Percentiles rank a stretch among this genome's conserved stretches.
phyloP scores from a whole-genome alignment of 2,797 vertebrate species.

The Champsocephalus esox region DNA sequence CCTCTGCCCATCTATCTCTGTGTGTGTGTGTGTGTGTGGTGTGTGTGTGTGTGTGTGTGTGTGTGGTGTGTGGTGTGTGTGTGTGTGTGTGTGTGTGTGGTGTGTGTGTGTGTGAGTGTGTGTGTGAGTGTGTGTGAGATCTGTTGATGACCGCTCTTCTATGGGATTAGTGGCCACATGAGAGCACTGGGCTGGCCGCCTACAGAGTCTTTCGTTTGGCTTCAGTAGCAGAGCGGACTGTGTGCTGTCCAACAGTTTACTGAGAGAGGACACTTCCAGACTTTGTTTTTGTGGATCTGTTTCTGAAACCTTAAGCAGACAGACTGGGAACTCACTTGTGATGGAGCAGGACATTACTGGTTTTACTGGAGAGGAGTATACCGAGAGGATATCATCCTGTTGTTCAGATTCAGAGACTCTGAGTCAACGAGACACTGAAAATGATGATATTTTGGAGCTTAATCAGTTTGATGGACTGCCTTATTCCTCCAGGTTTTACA shows the following conservation, averaged over 20 bases:
- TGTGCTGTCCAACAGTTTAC: slow-evolving; percentile 57
- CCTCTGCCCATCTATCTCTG: slow-evolving; percentile 40
- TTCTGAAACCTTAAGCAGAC: slow-evolving; percentile 47
- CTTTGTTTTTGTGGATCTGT: slow-evolving; percentile 46
- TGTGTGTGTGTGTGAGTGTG: slow-evolving; percentile 27
- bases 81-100: not conserved
- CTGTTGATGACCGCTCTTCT: slow-evolving; percentile 65
- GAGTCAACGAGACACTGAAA: slow-evolving; percentile 72
- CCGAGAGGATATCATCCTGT: slow-evolving; percentile 45
- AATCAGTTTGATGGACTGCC: slow-evolving; percentile 95
- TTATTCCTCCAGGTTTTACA: slow-evolving; percentile 94
- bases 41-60: slow-evolving; percentile 44
- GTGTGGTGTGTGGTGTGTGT: accelerated
- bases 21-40: slow-evolving; percentile 26
- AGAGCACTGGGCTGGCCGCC: slow-evolving; percentile 72
- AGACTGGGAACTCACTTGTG: slow-evolving; percentile 26
- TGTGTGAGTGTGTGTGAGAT: slow-evolving; percentile 42
- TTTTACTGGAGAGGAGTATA: slow-evolving; percentile 56
- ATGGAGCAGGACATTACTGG: slow-evolving; percentile 66
- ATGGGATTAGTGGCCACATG: slow-evolving; percentile 80
- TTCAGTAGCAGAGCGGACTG: slow-evolving; percentile 52
- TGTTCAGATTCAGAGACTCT: slow-evolving; percentile 78
- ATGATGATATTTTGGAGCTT: slow-evolving; percentile 87
- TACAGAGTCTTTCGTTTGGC: slow-evolving; percentile 73
- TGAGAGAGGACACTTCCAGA: slow-evolving; percentile 54